Base-by-base conservation (phyloP, 2,888 invertebrate species). In the Dryobota labecula region DNA sequence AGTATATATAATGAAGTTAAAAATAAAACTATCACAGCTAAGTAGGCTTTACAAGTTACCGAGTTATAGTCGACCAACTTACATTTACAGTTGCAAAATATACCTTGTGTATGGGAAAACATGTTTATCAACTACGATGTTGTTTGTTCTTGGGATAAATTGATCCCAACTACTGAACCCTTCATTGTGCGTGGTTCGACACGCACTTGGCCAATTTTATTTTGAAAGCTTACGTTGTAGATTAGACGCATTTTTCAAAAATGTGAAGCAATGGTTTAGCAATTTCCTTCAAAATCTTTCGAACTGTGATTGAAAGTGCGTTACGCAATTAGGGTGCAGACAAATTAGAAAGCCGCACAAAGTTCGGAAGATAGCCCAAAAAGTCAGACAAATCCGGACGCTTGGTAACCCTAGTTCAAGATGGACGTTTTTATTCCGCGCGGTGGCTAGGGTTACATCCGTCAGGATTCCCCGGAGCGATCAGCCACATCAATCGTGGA, bases 341-440 rank as follows among this genome's bases (percentile, higher is more conserved):
- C 5, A 36, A 58, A 38, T 38, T 3, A 11, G 4, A 20, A 27
- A 18, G 20, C 20, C 38, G 20, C 7, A 41, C 54, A 13, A 54
- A 33, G n/a, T 15, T 13, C 8, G 0, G 8, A 56, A 9, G 6
- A n/a, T 49, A 30, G 9, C 1, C 9, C 15, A 47, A 15, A 53
- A 51, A 51, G 6, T 15, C 15, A 15, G 18, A 18, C 15, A 30
- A 30, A 54, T 61, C 30, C n/a, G n/a, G 49, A 15, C 15, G 30
- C 3, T n/a, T 53, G 54, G 30, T n/a, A 54, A 54, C 54, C 54
- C 61, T 61, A 54, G 7, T 33, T 0, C 30, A 33, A 33, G 61
- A 53, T n/a, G 53, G 30, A n/a, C 61, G 87, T 85, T 86, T 86
- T 87, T 89, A 90, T 90, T 89, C 87, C 85, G 86, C 82, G 78